Evolutionary conservation across 2,888 invertebrate genomes (phyloP).

Genomic region (Clanis bilineata): DNA sequence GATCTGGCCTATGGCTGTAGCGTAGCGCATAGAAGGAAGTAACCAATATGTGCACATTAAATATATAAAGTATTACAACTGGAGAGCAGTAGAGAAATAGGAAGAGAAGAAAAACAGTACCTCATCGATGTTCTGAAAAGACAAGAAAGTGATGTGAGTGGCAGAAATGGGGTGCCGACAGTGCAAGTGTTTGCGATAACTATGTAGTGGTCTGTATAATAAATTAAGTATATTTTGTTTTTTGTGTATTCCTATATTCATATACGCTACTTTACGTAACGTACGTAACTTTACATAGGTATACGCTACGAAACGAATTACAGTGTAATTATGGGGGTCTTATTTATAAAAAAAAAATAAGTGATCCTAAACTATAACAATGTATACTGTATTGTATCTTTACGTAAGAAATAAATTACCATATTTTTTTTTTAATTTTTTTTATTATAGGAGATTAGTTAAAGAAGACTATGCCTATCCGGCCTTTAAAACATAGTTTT

Average conservation of each 20-base stretch:
- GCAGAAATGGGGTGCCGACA: constrained; percentile 58
- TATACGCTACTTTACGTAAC: neutral
- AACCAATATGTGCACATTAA: constrained; percentile 56
- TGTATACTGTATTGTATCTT: too few relatives aligned
- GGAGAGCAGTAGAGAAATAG: constrained; percentile 58
- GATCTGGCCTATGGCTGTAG: constrained; percentile 40
- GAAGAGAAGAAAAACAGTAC: constrained; percentile 77
- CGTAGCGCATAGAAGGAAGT: constrained; percentile 21
- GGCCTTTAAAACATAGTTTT: too few relatives aligned
- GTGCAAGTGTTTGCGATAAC: constrained; percentile 49
- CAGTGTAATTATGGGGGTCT: neutral
- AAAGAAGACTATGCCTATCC: too few relatives aligned
- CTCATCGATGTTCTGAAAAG: constrained; percentile 84
- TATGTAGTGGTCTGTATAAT: constrained; percentile 22
- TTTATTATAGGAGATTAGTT: too few relatives aligned
- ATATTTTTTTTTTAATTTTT: too few relatives aligned
- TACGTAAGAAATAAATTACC: too few relatives aligned
- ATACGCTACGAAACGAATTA: neutral
- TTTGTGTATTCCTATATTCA: constrained; percentile 24
- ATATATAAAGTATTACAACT: constrained; percentile 52
- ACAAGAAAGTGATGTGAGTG: constrained; percentile 79
- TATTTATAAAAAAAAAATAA: neutral
- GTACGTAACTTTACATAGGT: neutral
- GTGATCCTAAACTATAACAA: too few relatives aligned
- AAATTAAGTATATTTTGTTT: too few relatives aligned